Evolutionary conservation across 2,797 vertebrate species (phyloP).

Genomic region (Pyrocephalus nanus): DNA sequence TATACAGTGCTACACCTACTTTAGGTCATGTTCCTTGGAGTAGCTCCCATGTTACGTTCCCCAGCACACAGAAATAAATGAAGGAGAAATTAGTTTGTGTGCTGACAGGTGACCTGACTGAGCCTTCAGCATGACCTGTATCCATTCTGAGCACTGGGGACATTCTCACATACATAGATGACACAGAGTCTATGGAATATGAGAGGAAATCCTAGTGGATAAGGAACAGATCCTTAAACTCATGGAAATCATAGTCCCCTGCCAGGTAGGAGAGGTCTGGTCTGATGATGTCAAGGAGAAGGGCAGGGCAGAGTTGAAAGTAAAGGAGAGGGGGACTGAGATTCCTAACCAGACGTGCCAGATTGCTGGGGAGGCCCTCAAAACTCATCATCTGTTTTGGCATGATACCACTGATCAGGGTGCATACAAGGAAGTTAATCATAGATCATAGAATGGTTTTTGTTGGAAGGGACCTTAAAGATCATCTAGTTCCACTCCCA

Average conservation of each 20-base stretch:
- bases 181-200: neutral
- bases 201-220: neutral
- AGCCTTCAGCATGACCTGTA: neutral
- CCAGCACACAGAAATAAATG: neutral
- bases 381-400: neutral
- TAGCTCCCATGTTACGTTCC: neutral
- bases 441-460: neutral
- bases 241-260: neutral
- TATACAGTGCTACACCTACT: fast-evolving
- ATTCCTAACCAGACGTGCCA: neutral
- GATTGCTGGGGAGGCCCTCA: neutral
- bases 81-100: neutral
- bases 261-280: neutral
- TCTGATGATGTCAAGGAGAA: neutral
- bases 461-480: neutral
- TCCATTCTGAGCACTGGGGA: neutral
- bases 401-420: neutral
- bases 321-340: neutral
- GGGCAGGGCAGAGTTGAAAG: neutral
- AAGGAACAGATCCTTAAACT: neutral
- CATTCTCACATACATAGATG: fast-evolving
- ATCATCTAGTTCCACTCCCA: neutral
- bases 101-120: neutral
- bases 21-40: neutral
- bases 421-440: neutral